phyloP scores from a whole-genome alignment of 2,888 invertebrate species.

The Agonopterix subpropinquella region DNA sequence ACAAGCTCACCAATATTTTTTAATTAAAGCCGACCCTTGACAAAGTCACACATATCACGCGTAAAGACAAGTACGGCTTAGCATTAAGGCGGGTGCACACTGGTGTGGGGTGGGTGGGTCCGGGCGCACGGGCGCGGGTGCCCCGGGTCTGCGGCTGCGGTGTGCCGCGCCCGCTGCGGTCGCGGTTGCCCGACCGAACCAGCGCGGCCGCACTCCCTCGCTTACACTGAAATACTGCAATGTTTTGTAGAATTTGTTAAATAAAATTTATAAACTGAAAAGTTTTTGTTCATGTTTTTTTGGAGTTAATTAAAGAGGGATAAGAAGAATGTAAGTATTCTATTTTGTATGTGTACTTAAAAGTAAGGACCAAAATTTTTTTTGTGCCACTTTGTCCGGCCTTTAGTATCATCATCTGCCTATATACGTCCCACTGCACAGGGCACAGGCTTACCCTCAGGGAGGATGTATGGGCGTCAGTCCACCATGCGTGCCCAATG shows the following conservation, averaged over 20 bases:
- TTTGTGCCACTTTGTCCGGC: too few relatives aligned
- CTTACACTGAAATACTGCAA: constrained; percentile 6
- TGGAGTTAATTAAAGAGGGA: too few relatives aligned
- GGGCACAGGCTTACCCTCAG: too few relatives aligned
- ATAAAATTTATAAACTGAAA: too few relatives aligned
- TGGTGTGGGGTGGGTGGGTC: constrained; percentile 2
- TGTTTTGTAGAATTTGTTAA: constrained; percentile 22
- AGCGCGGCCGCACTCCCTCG: constrained; percentile 24
- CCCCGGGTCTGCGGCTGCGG: constrained; percentile 35
- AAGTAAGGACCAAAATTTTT: too few relatives aligned
- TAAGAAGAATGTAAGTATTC: too few relatives aligned
- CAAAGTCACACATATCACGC: constrained; percentile 16
- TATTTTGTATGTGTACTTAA: too few relatives aligned
- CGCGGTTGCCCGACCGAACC: constrained; percentile 34
- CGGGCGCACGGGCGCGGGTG: constrained; percentile 21
- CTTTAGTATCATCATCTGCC: too few relatives aligned
- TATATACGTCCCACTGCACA: too few relatives aligned
- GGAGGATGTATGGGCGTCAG: too few relatives aligned
- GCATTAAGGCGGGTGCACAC: constrained; percentile 19
- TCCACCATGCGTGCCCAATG: too few relatives aligned
- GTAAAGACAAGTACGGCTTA: constrained; percentile 39
- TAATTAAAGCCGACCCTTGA: not conserved
- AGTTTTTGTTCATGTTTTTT: too few relatives aligned
- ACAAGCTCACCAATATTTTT: not conserved
- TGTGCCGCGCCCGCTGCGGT: constrained; percentile 24